phyloP scores from a whole-genome alignment of 2,888 invertebrate genomes.

The Salticus scenicus region DNA sequence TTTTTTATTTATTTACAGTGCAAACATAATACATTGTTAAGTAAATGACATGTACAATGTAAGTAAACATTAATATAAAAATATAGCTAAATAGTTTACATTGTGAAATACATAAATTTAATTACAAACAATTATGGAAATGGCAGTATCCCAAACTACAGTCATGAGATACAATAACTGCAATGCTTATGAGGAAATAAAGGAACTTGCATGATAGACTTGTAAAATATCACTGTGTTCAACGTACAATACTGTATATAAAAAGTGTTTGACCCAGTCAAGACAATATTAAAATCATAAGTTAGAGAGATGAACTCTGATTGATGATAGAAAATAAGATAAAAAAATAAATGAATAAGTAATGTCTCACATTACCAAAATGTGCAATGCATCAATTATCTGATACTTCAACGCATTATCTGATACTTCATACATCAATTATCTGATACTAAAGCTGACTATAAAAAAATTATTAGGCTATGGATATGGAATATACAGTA shows the following conservation, averaged over 20 bases:
- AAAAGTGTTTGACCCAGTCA: too few relatives aligned
- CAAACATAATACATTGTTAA: slow-evolving; percentile 13
- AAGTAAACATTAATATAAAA: slow-evolving; percentile 37
- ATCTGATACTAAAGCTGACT: too few relatives aligned
- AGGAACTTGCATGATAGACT: slow-evolving; percentile 2
- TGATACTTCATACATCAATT: too few relatives aligned
- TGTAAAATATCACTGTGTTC: background rate
- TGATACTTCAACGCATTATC: too few relatives aligned
- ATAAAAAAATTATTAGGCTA: too few relatives aligned
- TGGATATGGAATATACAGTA: too few relatives aligned
- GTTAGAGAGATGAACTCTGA: too few relatives aligned
- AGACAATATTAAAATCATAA: too few relatives aligned
- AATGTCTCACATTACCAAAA: too few relatives aligned
- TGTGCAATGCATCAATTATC: too few relatives aligned
- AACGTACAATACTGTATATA: background rate
- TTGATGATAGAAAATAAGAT: too few relatives aligned
- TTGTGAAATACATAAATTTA: background rate
- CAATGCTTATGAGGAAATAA: background rate
- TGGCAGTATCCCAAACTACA: background rate
- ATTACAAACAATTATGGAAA: background rate
- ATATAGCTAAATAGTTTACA: slow-evolving; percentile 39
- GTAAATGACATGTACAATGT: slow-evolving; percentile 34
- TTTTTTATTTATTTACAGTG: slow-evolving; percentile 45
- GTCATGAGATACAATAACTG: background rate
- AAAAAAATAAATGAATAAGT: too few relatives aligned